A percentile compares a stretch with the other conserved stretches of the same genome.
Conservation (phyloP, 2,888 invertebrate species). For the Pandemis corylana region DNA sequence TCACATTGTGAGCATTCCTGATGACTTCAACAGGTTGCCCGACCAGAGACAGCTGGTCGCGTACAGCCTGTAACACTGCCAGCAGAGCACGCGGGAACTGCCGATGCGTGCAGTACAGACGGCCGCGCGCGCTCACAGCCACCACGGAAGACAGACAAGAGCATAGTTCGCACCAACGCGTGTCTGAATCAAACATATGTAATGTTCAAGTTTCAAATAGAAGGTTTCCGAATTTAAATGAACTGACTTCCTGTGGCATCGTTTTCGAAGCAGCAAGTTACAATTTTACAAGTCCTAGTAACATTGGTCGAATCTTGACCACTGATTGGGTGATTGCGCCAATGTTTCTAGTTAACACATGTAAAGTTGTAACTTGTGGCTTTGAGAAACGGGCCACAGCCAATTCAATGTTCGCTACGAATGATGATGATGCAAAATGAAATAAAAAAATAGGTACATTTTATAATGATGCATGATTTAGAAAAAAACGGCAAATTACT, state of each 20-base stretch:
- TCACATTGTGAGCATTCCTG: slow-evolving; percentile 65
- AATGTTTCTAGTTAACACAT: too few species aligned
- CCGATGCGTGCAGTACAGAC: slow-evolving; percentile 65
- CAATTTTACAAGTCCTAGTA: too few species aligned
- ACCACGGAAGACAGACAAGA: slow-evolving; percentile 64
- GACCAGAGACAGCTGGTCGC: slow-evolving; percentile 69
- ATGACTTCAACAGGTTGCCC: slow-evolving; percentile 71
- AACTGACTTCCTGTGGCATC: too few species aligned
- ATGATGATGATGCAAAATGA: too few species aligned
- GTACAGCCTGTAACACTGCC: slow-evolving; percentile 57
- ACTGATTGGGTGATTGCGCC: too few species aligned
- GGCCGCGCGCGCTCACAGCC: slow-evolving; percentile 58
- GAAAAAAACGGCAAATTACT: neutral
- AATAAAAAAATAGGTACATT: neutral
- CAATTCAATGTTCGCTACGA: too few species aligned
- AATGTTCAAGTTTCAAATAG: too few species aligned
- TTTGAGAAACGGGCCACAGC: too few species aligned
- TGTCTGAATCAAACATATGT: slow-evolving; percentile 54
- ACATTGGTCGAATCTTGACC: too few species aligned
- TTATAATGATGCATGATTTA: too few species aligned
- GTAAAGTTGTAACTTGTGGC: too few species aligned
- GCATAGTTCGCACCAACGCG: slow-evolving; percentile 63
- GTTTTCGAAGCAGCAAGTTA: too few species aligned
- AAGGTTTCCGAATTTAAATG: neutral
- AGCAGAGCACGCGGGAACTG: slow-evolving; percentile 57